Evolutionary conservation across 2,797 vertebrate species (phyloP).

Genomic region (Sphaeramia orbicularis): DNA sequence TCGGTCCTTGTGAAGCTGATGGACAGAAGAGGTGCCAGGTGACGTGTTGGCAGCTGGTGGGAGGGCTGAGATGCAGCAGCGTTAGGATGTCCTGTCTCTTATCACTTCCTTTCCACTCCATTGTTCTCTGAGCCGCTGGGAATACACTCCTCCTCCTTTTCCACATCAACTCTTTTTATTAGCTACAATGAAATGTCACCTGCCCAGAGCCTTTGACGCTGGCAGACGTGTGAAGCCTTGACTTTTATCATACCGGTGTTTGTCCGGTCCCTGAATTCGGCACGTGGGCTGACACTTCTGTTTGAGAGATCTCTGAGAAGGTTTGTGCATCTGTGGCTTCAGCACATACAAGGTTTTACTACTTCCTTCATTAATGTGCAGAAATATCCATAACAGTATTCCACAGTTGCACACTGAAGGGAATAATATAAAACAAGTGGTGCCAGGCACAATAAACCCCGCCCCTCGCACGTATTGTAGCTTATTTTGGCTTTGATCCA

Average conservation of each 20-base stretch:
- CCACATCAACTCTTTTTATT: conserved; percentile 60
- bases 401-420: no score
- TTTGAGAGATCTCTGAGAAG: neutral
- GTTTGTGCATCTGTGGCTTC: no score
- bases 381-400: no score
- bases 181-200: conserved; percentile 41
- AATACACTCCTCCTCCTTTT: conserved; percentile 47
- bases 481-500: no score
- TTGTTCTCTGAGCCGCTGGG: conserved; percentile 61
- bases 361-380: no score
- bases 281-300: neutral
- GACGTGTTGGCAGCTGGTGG: conserved; percentile 18
- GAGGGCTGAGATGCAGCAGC: conserved; percentile 31
- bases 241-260: conserved; percentile 7
- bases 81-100: conserved; percentile 76
- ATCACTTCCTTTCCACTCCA: conserved; percentile 67
- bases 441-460: no score
- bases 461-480: no score
- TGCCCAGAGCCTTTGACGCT: conserved; percentile 17
- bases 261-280: conserved; percentile 14
- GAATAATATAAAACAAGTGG: no score
- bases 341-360: no score
- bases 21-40: conserved; percentile 33
- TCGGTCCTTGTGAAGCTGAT: conserved; percentile 6
- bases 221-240: conserved; percentile 26